These are phyloP conservation scores for Pangasius krempfi DNA, from an alignment of 2,797 vertebrate genomes.

Conservation along the genomic window DNA sequence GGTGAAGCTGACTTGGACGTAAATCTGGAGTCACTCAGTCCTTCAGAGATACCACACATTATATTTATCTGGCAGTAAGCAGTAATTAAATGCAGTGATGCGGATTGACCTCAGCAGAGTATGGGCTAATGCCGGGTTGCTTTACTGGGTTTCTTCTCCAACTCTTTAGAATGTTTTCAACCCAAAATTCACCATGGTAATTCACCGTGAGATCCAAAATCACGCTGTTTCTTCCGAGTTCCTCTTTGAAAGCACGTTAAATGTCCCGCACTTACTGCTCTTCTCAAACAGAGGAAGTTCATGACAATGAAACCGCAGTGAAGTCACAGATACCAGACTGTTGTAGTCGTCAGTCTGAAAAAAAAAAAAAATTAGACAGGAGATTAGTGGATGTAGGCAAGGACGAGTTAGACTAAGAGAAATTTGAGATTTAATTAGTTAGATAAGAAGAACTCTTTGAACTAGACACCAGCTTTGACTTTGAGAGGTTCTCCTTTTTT, in stretches of 20 bases:
- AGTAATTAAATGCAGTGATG: not conserved
- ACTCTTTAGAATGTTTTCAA: not conserved
- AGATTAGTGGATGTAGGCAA: slow-evolving; percentile 14
- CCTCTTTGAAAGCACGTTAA: slow-evolving; percentile 2
- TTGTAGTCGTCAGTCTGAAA: not conserved
- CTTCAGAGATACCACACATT: not conserved
- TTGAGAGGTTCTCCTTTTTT: not conserved
- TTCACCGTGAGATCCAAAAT: slow-evolving; percentile 4
- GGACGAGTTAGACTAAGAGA: slow-evolving; percentile 20
- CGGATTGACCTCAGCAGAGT: not conserved
- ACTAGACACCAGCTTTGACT: not conserved
- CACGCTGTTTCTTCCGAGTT: not conserved
- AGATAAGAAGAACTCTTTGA: not conserved
- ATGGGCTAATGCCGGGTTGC: not conserved
- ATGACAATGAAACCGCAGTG: slow-evolving; percentile 19
- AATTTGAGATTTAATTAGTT: not conserved
- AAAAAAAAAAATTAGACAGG: not conserved
- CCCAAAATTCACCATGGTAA: not conserved
- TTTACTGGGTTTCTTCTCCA: not conserved
- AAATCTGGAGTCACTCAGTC: not conserved
- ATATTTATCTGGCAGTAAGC: not conserved
- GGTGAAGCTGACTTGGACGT: not conserved
- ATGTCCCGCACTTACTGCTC: not conserved
- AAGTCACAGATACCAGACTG: not conserved
- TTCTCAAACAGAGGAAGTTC: slow-evolving; percentile 33